Percentiles rank a stretch among this genome's conserved stretches.
Conservation (phyloP, 2,113 vertebrate genomes). For the Vidua macroura region DNA sequence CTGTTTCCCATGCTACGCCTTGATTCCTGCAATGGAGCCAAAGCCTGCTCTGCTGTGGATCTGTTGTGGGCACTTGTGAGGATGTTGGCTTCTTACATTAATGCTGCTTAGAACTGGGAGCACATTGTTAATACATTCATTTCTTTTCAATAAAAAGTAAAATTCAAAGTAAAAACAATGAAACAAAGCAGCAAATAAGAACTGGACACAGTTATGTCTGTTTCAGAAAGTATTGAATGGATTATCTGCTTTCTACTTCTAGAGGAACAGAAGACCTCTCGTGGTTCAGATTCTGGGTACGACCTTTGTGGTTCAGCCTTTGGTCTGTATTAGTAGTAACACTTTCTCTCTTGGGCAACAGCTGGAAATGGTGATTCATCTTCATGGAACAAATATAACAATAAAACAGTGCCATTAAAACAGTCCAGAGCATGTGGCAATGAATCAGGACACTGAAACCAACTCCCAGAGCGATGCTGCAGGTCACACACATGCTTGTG, state of each 20-base stretch:
- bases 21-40: neutral
- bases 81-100: neutral
- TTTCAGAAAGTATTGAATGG: neutral
- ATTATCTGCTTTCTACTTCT: neutral
- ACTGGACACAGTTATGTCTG: neutral
- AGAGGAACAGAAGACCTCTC: neutral
- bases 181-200: neutral
- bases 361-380: neutral
- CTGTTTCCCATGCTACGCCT: neutral
- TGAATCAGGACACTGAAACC: neutral
- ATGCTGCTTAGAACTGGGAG: neutral
- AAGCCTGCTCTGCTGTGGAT: neutral
- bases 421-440: neutral
- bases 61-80: neutral
- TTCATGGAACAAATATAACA: neutral
- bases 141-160: neutral
- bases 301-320: neutral
- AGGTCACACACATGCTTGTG: neutral
- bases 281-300: neutral
- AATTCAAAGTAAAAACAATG: neutral
- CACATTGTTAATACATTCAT: neutral
- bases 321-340: neutral
- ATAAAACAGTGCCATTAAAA: neutral
- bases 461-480: accelerated
- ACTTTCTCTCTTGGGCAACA: neutral